Evolutionary conservation across 2,888 invertebrate genomes (phyloP), one percentile per base, ranked within the genome.

Genomic region (Chymomyza fuscimana): DNA sequence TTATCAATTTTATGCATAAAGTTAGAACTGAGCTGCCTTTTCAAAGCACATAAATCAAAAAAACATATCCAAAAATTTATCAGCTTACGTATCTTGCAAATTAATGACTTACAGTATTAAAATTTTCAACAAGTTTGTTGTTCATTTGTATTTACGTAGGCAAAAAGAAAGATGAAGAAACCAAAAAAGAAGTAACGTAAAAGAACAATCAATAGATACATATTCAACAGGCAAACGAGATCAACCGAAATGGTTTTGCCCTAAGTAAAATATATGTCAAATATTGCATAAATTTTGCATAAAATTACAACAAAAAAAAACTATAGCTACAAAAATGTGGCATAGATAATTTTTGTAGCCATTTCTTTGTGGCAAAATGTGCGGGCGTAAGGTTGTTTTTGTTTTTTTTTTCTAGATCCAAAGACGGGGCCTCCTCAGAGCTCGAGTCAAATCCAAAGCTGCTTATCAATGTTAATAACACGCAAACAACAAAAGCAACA

Each of bases 271-370:
- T 86, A 79, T 83, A 74, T 88, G 84, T 83, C 84, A 86, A 86
- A 78, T 77, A 81, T 88, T 88, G 84, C 81, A 84, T 84, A 88
- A 86, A 84, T 79, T 86, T 88, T 66, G 74, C 73, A 81, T 88
- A 79, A 81, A 46, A n/a, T 32, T 72, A 73, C 74, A 70, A 15
- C 36, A 60, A 59, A 46, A 68, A 63, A 69, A 72, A 67, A 73
- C 58, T 65, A 46, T 60, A 29, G 40, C 62, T 52, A 62, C 56
- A 65, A 64, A n/a, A 71, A 61, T 75, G 82, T 73, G 72, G 85
- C 80, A 84, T 87, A 82, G 73, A 87, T 82, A 87, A 87, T 87
- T 80, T 75, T 66, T 69, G 36, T 58, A 63, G 69, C 69, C 63
- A 12, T 67, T 65, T 73, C 32, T 46, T 12, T 46, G 40, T 46